phyloP scores from a whole-genome alignment of 2,113 vertebrate species.

The Chionodraco myersi region DNA sequence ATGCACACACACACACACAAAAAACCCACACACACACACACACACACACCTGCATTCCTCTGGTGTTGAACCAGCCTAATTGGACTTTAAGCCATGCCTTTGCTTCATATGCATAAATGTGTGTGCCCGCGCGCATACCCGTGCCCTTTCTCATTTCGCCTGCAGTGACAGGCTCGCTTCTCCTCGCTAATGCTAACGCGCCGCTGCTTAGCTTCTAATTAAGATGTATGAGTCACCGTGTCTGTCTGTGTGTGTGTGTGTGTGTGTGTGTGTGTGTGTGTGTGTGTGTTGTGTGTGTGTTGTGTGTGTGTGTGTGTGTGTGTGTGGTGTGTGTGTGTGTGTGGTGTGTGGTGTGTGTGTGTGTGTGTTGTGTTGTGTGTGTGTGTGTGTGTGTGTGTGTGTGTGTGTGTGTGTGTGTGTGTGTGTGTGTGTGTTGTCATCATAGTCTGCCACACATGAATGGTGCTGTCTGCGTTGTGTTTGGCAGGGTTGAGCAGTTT shows the following conservation, averaged over 20 bases:
- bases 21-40: neutral
- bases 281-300: constrained; percentile 18
- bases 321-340: too few relatives aligned
- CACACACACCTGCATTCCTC: constrained; percentile 8
- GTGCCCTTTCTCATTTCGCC: constrained; percentile 51
- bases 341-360: constrained; percentile 40
- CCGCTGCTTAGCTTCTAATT: constrained; percentile 79
- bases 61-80: constrained; percentile 52
- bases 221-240: constrained; percentile 82
- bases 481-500: constrained; percentile 66
- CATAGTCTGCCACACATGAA: constrained; percentile 70
- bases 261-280: constrained; percentile 20
- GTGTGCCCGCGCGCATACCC: constrained; percentile 14
- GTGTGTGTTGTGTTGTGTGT: constrained; percentile 31
- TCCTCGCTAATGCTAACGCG: constrained; percentile 70
- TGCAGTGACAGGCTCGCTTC: constrained; percentile 70
- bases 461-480: constrained; percentile 59
- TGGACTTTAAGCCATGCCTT: constrained; percentile 50
- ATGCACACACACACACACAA: neutral
- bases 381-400: neutral
- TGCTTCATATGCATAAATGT: constrained; percentile 31
- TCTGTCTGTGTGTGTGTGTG: constrained; percentile 12
- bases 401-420: too few relatives aligned
- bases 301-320: neutral
- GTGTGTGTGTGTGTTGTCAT: constrained; percentile 35